A percentile compares a stretch with the other conserved stretches of the same genome.
Evolutionary conservation across 1,140 invertebrate species (phyloP).

Genomic region (Drosophila leontia): DNA sequence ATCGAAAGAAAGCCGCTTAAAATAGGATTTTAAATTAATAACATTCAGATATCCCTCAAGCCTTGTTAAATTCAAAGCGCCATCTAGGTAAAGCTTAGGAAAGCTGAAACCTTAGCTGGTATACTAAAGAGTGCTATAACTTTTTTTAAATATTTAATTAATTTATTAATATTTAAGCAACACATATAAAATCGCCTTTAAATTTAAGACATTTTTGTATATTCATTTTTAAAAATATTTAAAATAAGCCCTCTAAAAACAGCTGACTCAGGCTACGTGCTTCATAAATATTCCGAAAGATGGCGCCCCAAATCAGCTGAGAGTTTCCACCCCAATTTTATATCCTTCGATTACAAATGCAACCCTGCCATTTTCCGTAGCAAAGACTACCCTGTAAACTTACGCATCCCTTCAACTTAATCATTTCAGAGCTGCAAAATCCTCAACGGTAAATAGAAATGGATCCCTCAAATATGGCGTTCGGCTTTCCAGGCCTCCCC

Average conservation of each 20-base stretch:
- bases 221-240: not conserved
- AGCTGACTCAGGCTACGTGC: not conserved
- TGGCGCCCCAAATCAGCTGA: conserved; percentile 19
- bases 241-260: conserved; percentile 1
- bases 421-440: conserved; percentile 18
- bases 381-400: conserved; percentile 27
- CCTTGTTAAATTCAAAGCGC: not conserved
- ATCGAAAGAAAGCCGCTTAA: not conserved
- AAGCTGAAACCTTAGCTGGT: too few relatives aligned
- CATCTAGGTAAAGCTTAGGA: not conserved
- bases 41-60: not conserved
- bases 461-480: conserved; percentile 80
- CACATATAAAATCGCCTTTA: not conserved
- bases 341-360: not conserved
- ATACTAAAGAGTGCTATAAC: not conserved
- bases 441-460: conserved; percentile 36
- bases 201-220: too few relatives aligned
- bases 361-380: conserved; percentile 28
- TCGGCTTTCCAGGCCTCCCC: conserved; percentile 76
- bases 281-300: not conserved
- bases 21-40: not conserved
- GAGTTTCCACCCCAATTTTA: conserved; percentile 19
- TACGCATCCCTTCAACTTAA: conserved; percentile 28
- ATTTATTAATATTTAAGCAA: not conserved
- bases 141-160: not conserved